A percentile compares a stretch with the other conserved stretches of the same genome.
These are phyloP conservation scores for Pedicia rivosa DNA, from an alignment of 2,888 invertebrate species.

Conservation along the genomic window DNA sequence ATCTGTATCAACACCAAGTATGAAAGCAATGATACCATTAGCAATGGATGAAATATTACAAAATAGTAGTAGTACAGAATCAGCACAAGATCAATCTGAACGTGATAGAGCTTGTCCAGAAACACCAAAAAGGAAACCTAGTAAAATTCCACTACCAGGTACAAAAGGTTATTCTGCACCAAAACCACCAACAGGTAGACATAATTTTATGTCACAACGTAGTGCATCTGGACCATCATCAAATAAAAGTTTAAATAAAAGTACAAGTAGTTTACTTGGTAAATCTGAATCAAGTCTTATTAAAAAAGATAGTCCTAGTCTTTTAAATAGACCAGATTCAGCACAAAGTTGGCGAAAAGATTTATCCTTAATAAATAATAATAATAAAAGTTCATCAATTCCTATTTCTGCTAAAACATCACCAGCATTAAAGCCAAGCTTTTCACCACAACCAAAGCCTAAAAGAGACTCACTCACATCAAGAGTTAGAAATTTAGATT, in stretches of 20 bases:
- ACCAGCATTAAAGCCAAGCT: constrained; percentile 19
- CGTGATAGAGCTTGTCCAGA: constrained; percentile 14
- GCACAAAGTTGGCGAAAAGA: constrained; percentile 33
- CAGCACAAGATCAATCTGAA: constrained; percentile 41
- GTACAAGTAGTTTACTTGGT: constrained; percentile 26
- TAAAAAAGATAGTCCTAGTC: constrained; percentile 12
- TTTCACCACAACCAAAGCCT: constrained; percentile 27
- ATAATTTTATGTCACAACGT: constrained; percentile 11
- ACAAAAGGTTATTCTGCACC: constrained; percentile 42
- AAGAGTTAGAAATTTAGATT: constrained; percentile 35
- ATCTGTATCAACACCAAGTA: constrained; percentile 36
- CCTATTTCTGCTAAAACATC: constrained; percentile 8
- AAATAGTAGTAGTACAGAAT: constrained; percentile 47
- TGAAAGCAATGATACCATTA: constrained; percentile 41
- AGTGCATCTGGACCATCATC: constrained; percentile 17
- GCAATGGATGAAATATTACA: constrained; percentile 29
- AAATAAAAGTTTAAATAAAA: constrained; percentile 26
- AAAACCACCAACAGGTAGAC: constrained; percentile 37
- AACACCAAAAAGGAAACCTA: constrained; percentile 33
- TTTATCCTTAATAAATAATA: constrained; percentile 14
- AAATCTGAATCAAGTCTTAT: constrained; percentile 16
- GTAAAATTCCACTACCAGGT: constrained; percentile 53
- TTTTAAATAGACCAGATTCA: constrained; percentile 37
- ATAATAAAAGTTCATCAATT: constrained; percentile 9
- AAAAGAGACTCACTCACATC: constrained; percentile 36